Evolutionary conservation across 2,797 vertebrate genomes (phyloP).

Genomic region (Choloepus didactylus): DNA sequence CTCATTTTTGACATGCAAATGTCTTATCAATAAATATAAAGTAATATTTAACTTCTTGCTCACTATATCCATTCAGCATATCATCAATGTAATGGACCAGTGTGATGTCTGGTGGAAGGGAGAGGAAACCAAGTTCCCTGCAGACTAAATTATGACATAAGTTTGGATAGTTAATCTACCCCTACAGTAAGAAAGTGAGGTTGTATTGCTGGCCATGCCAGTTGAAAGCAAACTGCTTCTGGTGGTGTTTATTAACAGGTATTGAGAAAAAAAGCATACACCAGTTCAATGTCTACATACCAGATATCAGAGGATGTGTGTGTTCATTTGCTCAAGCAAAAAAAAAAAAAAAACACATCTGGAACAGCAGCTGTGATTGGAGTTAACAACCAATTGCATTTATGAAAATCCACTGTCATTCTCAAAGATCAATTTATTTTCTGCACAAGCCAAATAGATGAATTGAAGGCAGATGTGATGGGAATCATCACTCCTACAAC

Average conservation of each 20-base stretch:
- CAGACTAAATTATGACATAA: background rate
- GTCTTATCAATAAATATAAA: background rate
- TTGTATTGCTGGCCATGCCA: background rate
- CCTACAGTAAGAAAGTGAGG: background rate
- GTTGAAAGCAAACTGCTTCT: background rate
- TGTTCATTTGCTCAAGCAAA: background rate
- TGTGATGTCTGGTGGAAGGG: background rate
- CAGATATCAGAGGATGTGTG: background rate
- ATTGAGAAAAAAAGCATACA: background rate
- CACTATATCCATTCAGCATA: background rate
- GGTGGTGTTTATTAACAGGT: background rate
- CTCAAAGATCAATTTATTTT: background rate
- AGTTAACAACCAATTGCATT: too few species aligned
- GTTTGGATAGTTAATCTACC: background rate
- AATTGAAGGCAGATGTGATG: background rate
- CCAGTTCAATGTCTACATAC: background rate
- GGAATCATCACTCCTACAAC: background rate
- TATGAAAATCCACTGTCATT: too few species aligned
- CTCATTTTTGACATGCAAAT: background rate
- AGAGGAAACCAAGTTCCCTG: background rate
- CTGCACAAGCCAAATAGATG: background rate
- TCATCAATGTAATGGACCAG: background rate
- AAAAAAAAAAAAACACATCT: background rate
- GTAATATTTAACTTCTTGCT: background rate
- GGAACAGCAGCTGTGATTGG: background rate